Percentiles rank a stretch among this genome's conserved stretches.
Conservation (phyloP, 2,888 invertebrate genomes). For the Asteroscopus sphinx region DNA sequence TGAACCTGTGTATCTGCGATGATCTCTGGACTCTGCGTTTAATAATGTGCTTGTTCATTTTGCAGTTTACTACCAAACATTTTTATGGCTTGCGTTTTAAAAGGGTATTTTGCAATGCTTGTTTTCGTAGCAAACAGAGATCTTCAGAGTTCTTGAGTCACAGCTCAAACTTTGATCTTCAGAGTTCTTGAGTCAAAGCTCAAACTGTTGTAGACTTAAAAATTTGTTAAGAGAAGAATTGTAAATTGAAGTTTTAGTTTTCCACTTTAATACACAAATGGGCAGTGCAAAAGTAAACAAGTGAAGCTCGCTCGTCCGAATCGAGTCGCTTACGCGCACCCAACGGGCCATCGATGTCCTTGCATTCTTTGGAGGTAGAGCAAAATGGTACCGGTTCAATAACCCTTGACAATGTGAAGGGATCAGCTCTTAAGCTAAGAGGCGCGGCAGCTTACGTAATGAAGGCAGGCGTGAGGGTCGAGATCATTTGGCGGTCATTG, state of each 20-base stretch:
- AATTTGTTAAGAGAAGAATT: conserved; percentile 1
- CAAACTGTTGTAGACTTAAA: not conserved
- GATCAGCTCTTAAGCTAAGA: conserved; percentile 77
- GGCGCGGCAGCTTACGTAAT: conserved; percentile 81
- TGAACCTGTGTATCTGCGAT: conserved; percentile 32
- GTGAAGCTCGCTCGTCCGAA: conserved; percentile 43
- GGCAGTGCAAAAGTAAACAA: conserved; percentile 25
- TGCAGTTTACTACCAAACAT: conserved; percentile 29
- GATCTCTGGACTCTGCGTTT: conserved; percentile 30
- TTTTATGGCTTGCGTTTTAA: conserved; percentile 62
- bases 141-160: conserved; percentile 58
- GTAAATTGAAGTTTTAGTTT: conserved; percentile 8
- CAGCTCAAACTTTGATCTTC: conserved; percentile 70
- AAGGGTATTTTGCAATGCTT: conserved; percentile 77
- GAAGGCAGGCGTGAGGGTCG: conserved; percentile 75
- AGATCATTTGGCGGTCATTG: conserved; percentile 72
- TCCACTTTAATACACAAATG: conserved; percentile 19
- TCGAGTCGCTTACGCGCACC: conserved; percentile 49
- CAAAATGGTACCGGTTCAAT: conserved; percentile 84
- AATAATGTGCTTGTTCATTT: conserved; percentile 54
- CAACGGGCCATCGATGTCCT: conserved; percentile 81
- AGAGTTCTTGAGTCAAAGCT: conserved; percentile 44
- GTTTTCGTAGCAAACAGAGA: conserved; percentile 69
- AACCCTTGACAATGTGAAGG: conserved; percentile 86
- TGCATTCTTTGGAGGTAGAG: conserved; percentile 84